phyloP scores from a whole-genome alignment of 37 sponge, comb jelly and placozoan genomes.

The Cladorhizidae sp. region DNA sequence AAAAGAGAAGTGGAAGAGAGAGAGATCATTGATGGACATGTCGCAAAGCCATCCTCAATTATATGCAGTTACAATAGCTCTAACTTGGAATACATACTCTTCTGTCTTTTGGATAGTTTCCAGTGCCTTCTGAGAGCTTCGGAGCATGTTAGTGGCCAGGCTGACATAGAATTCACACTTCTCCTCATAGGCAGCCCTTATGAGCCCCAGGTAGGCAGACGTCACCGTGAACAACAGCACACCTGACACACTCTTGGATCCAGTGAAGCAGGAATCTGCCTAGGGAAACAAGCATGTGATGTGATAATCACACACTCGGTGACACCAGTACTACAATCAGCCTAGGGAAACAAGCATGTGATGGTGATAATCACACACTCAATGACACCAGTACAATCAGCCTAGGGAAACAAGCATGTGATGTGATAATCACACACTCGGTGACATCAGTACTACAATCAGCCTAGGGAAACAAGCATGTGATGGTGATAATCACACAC shows the following conservation, averaged over 20 bases:
- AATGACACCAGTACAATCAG: no score
- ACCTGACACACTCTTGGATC: slow-evolving; percentile 69
- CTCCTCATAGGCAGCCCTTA: slow-evolving; percentile 81
- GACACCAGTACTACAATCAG: no score
- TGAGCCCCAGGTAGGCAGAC: slow-evolving; percentile 69
- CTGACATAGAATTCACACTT: slow-evolving; percentile 72
- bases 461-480: no score
- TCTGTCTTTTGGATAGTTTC: slow-evolving; percentile 65
- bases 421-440: no score
- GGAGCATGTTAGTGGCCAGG: slow-evolving; percentile 68
- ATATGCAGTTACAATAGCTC: not conserved
- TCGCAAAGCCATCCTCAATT: not conserved
- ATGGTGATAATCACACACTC: no score
- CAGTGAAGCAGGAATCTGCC: slow-evolving; percentile 59
- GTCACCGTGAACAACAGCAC: slow-evolving; percentile 67
- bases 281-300: not conserved
- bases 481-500: no score
- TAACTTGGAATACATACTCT: slow-evolving; percentile 45
- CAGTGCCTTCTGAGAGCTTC: slow-evolving; percentile 59
- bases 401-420: no score
- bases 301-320: not conserved
- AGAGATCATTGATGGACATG: not conserved
- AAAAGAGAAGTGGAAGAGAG: slow-evolving; percentile 4
- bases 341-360: no score
- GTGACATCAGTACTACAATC: no score